Percentiles rank a stretch among this genome's conserved stretches.
phyloP scores from a whole-genome alignment of 1,140 invertebrate genomes.

The Heliothis subflexa region DNA sequence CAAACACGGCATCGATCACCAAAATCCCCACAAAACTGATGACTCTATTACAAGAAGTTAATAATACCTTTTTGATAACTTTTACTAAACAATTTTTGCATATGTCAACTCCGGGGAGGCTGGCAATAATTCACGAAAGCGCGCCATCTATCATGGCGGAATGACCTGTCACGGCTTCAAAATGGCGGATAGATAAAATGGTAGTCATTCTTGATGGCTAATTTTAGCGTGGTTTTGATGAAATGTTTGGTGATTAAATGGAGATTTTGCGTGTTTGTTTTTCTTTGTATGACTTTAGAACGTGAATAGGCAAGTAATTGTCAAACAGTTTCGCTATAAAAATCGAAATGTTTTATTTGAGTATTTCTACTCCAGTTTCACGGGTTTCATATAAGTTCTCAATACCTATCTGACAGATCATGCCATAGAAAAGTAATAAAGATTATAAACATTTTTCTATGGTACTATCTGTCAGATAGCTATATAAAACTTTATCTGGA shows the following conservation, averaged over 20 bases:
- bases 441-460: too few species aligned
- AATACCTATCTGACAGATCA: too few species aligned
- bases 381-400: too few species aligned
- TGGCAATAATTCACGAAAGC: slow-evolving; percentile 73
- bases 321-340: too few species aligned
- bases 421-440: too few species aligned
- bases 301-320: too few species aligned
- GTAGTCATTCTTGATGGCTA: slow-evolving; percentile 32
- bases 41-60: slow-evolving; percentile 69
- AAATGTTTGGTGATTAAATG: slow-evolving; percentile 1
- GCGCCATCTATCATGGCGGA: slow-evolving; percentile 78
- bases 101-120: slow-evolving; percentile 75
- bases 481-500: too few species aligned
- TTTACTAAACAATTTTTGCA: slow-evolving; percentile 83
- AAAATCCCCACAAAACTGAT: slow-evolving; percentile 57
- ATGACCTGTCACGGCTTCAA: slow-evolving; percentile 78
- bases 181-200: slow-evolving; percentile 55
- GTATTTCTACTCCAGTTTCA: too few species aligned
- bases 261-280: neutral
- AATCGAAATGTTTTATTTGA: too few species aligned
- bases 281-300: neutral
- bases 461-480: too few species aligned
- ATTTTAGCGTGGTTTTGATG: neutral
- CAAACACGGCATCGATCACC: slow-evolving; percentile 59
- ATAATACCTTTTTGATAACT: slow-evolving; percentile 75